Conservation (phyloP, 2,113 vertebrate genomes). For the Rostratula benghalensis region DNA sequence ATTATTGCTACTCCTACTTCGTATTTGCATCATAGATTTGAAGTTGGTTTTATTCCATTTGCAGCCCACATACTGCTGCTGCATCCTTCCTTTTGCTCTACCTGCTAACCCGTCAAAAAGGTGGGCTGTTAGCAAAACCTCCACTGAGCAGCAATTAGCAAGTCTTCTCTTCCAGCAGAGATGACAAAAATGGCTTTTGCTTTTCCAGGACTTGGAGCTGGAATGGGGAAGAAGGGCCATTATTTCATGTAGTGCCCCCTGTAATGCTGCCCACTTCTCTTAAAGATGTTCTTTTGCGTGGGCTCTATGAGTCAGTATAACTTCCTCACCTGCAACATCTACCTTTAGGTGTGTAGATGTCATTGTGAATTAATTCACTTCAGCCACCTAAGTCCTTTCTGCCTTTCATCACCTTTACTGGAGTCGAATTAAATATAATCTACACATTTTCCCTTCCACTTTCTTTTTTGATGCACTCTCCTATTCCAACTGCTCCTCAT, state of each 20-base stretch:
- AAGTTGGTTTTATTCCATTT: background rate
- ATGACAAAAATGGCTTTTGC: background rate
- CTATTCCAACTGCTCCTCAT: background rate
- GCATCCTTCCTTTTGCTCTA: background rate
- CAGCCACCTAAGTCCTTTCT: constrained; percentile 45
- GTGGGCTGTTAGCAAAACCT: background rate
- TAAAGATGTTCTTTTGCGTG: background rate
- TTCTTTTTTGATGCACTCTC: constrained; percentile 50
- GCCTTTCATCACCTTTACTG: constrained; percentile 29
- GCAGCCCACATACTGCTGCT: constrained; percentile 20
- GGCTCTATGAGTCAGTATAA: background rate
- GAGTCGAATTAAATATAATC: constrained; percentile 20
- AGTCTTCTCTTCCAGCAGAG: constrained; percentile 4
- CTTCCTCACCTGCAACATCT: background rate
- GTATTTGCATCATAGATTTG: background rate
- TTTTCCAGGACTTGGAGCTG: background rate
- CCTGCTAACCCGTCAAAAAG: constrained; percentile 6
- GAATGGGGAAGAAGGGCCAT: background rate
- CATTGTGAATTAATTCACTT: background rate
- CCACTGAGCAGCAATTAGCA: background rate
- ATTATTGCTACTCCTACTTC: constrained; percentile 13
- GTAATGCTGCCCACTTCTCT: background rate
- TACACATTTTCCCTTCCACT: constrained; percentile 20
- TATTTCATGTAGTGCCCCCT: background rate
- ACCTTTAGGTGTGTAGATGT: constrained; percentile 11